phyloP scores from a whole-genome alignment of 1,140 invertebrate species.

The Argopecten irradians region DNA sequence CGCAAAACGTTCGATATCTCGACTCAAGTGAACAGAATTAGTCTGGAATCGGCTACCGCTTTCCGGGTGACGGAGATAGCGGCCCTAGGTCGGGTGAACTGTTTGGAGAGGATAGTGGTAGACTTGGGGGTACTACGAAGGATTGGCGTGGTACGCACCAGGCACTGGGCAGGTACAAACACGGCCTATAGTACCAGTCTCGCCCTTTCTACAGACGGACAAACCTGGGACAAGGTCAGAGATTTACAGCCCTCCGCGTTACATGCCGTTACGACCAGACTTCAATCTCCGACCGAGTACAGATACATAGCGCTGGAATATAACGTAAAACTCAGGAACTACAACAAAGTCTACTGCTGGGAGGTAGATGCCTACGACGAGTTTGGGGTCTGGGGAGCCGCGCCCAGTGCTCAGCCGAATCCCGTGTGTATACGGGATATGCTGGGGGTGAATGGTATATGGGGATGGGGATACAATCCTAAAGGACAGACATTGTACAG shows the following conservation, averaged over 20 bases:
- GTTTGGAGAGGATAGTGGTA: conserved; percentile 50
- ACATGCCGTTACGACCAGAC: conserved; percentile 44
- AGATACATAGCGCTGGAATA: conserved; percentile 55
- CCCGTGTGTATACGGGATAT: conserved; percentile 46
- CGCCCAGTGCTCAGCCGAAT: conserved; percentile 43
- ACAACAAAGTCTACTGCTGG: conserved; percentile 58
- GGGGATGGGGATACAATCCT: conserved; percentile 63
- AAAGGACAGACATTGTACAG: conserved; percentile 59
- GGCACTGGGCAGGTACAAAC: conserved; percentile 61
- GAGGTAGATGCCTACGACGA: conserved; percentile 63
- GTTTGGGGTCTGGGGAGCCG: conserved; percentile 51
- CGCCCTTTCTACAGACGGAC: conserved; percentile 48
- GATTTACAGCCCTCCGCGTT: conserved; percentile 57
- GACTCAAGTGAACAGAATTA: conserved; percentile 35
- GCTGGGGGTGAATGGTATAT: conserved; percentile 67
- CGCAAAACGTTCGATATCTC: conserved; percentile 39
- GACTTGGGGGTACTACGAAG: conserved; percentile 48
- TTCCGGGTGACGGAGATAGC: conserved; percentile 58
- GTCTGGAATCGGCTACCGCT: conserved; percentile 38
- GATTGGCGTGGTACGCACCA: conserved; percentile 54
- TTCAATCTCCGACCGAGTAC: conserved; percentile 3
- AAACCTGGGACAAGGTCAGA: conserved; percentile 38
- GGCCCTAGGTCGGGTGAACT: conserved; percentile 48
- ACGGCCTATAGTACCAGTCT: conserved; percentile 43
- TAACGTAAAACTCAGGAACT: conserved; percentile 37